Base-by-base conservation (phyloP, 2,888 invertebrate species). In the Entomobrya proxima region DNA sequence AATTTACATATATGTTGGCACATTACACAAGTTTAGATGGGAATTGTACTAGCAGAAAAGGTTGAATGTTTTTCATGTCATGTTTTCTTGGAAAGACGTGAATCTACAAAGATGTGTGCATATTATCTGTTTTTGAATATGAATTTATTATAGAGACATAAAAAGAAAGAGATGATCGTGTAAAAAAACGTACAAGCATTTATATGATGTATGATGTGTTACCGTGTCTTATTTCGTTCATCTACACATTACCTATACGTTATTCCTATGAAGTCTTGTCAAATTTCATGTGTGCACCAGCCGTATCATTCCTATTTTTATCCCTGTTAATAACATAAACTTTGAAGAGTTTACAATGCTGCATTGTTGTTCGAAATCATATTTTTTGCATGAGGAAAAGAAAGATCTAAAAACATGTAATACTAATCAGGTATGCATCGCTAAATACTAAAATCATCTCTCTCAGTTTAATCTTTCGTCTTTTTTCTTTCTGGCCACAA, bases 391-490 rank as follows among this genome's bases (percentile, higher is more conserved):
- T 37, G 55, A 30, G 55, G 64, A 82, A 78, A 27, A 81, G 44
- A 64, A 44, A 79, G 67, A 40, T 18, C 15, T 13, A 80, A 72
- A 80, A 72, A 80, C 72, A 27, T 80, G 80, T 44, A 81, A 74
- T 74, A 74, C 55, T 74, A 80, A 72, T 80, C 69, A 80, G 74
- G 83, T 83, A 83, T 83, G 75, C 83, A 76, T 76, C 61, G 83
- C 83, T 83, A 83, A 83, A 67, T 83, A 64, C 74, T 47, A 82
- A 82, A 82, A 82, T 64, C 75, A 82, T 81, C 81, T 81, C 47
- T 69, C 69, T 69, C 24, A 15, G 21, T 52, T 52, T 75, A 75
- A 75, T 82, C 81, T 72, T 37, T 30, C 74, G 52, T 75, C 52
- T 30, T 47, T 52, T 69, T 75, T 78, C 61, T 78, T 61, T 72